Conservation (phyloP, 2,113 vertebrate species). For the Amia ocellicauda region DNA sequence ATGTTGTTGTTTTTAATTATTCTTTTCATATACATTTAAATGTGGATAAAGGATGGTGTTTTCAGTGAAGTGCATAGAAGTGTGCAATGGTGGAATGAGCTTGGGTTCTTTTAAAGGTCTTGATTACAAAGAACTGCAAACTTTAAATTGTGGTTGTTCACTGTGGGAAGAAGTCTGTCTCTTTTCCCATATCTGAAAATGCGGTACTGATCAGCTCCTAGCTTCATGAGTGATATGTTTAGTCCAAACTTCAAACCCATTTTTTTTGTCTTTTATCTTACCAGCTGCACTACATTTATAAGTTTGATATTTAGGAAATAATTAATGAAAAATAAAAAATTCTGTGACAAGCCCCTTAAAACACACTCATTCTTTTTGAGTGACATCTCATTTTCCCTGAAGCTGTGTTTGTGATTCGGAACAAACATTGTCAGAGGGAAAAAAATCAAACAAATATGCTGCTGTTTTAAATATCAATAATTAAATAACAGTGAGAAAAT, state of each 20-base stretch:
- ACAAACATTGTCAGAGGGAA: background rate
- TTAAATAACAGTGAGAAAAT: conserved; percentile 1
- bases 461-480: conserved; percentile 15
- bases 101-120: too few species aligned
- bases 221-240: too few species aligned
- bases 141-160: too few species aligned
- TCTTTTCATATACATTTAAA: too few species aligned
- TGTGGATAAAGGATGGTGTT: too few species aligned
- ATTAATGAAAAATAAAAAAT: background rate
- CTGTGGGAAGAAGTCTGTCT: conserved; percentile 1
- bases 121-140: too few species aligned
- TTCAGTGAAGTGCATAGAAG: too few species aligned
- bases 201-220: background rate
- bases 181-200: background rate
- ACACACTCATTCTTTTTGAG: background rate
- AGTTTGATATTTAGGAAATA: background rate
- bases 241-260: background rate
- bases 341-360: too few species aligned
- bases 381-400: background rate
- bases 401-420: background rate
- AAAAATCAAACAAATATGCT: background rate
- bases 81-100: too few species aligned
- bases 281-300: background rate
- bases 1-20: too few species aligned
- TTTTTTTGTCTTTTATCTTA: background rate